Conservation (phyloP, 2,113 vertebrate genomes). For the Beaufortia kweichowensis region DNA sequence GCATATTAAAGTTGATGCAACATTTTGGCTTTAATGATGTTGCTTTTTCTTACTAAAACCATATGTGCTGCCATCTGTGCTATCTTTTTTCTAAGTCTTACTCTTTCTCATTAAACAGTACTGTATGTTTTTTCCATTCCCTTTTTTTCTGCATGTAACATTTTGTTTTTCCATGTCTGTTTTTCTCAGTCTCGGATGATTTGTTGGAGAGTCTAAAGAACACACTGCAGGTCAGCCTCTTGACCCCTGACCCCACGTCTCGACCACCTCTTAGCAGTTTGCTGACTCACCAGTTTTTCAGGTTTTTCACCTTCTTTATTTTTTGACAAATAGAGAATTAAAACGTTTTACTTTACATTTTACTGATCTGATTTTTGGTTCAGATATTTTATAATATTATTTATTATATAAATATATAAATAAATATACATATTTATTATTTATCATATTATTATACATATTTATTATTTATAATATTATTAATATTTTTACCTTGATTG, state of each 20-base stretch:
- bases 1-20: slow-evolving; percentile 14
- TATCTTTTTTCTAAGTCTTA: not conserved
- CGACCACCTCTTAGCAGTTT: slow-evolving; percentile 82
- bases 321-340: no score
- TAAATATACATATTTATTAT: no score
- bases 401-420: no score
- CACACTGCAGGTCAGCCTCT: slow-evolving; percentile 78
- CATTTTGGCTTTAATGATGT: slow-evolving; percentile 6
- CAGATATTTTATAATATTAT: no score
- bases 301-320: slow-evolving; percentile 72
- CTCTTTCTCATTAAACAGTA: not conserved
- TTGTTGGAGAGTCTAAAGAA: slow-evolving; percentile 77
- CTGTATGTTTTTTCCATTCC: slow-evolving; percentile 16
- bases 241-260: slow-evolving; percentile 79
- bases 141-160: not conserved
- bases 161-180: not conserved
- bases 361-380: no score
- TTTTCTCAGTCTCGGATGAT: slow-evolving; percentile 64
- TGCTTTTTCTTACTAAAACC: slow-evolving; percentile 13
- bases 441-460: no score
- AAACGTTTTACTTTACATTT: no score
- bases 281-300: slow-evolving; percentile 89
- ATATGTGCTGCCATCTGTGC: not conserved
- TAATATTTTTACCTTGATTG: no score
- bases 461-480: no score